These are phyloP conservation scores for Drosophila repletoides DNA, from an alignment of 1,140 invertebrate species.

Conservation along the genomic window DNA sequence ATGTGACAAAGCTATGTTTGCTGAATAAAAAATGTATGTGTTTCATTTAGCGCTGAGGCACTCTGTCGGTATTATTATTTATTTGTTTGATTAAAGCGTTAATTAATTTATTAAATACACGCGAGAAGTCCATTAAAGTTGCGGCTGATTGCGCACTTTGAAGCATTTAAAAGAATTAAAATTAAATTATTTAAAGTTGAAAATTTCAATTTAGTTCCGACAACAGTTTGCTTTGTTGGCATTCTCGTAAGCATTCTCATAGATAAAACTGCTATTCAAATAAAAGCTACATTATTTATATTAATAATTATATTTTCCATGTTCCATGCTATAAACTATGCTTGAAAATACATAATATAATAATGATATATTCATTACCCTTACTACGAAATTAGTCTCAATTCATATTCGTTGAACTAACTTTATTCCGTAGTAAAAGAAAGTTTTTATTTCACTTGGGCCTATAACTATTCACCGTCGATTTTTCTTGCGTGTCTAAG, in stretches of 20 bases:
- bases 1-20: slow-evolving; percentile 18
- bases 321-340: too few species aligned
- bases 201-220: background rate
- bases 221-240: too few species aligned
- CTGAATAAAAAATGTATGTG: slow-evolving; percentile 48
- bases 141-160: background rate
- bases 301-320: too few species aligned
- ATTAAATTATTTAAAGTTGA: slow-evolving; percentile 1
- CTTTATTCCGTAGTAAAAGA: background rate
- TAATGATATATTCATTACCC: too few species aligned
- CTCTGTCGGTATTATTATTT: slow-evolving; percentile 27
- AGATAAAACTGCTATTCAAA: too few species aligned
- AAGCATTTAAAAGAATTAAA: slow-evolving; percentile 4
- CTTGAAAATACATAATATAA: background rate
- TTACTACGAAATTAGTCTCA: background rate
- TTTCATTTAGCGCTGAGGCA: slow-evolving; percentile 36
- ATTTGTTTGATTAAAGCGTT: slow-evolving; percentile 26
- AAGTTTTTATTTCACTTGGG: slow-evolving; percentile 15
- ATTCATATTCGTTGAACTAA: background rate
- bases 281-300: too few species aligned
- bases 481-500: background rate
- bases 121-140: slow-evolving; percentile 18
- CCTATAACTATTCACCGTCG: background rate
- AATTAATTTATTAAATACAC: slow-evolving; percentile 54
- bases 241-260: too few species aligned